Evolutionary conservation across 2,888 invertebrate species (phyloP), one percentile per base, ranked within the genome.

Genomic region (Eristalis arbustorum): DNA sequence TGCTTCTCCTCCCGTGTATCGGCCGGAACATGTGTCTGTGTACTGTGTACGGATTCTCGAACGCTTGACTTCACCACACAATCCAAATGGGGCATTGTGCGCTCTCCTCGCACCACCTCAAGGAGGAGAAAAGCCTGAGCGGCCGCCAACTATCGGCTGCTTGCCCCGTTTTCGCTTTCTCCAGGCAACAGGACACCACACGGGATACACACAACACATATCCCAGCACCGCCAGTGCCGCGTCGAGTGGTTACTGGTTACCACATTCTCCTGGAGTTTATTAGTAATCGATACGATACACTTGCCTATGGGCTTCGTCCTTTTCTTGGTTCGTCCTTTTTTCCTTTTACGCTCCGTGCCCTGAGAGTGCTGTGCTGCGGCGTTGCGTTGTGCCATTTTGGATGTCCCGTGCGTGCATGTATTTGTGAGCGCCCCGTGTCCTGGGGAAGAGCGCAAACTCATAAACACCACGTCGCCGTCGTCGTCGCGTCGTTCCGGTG

Each of bases 201-300:
- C 69, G 74, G 63, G 23, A 69, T 42, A 73, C 77, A 73, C 77
- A 77, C 80, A 72, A 42, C 67, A 84, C 72, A 83, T 57, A 78
- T 78, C 62, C 66, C 59, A 25, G 1, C 49, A 18, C 56, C 14
- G 22, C 56, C 22, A 10, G 57, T 34, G 64, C 18, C 31, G 2
- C 6, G 25, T 6, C 31, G 10, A 1, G 34, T 56, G 18, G 22
- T 62, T n/a, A 75, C 75, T 63, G 71, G 80, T 73, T 72, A 84
- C 84, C 84, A 68, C 80, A 84, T 76, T 84, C 80, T 81, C 81
- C 66, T 61, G 81, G 77, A 78, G 85, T 85, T 85, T 85, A 85
- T 85, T 78, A 81, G 85, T 85, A 85, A 85, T 85, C 85, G 85
- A 85, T 85, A 85, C 77, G 73, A 77, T 69, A 85, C 85, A 81